Percentiles rank a stretch among this genome's conserved stretches.
These are phyloP conservation scores for Tenebrio molitor DNA, from an alignment of 1,140 invertebrate genomes.

Conservation along the genomic window DNA sequence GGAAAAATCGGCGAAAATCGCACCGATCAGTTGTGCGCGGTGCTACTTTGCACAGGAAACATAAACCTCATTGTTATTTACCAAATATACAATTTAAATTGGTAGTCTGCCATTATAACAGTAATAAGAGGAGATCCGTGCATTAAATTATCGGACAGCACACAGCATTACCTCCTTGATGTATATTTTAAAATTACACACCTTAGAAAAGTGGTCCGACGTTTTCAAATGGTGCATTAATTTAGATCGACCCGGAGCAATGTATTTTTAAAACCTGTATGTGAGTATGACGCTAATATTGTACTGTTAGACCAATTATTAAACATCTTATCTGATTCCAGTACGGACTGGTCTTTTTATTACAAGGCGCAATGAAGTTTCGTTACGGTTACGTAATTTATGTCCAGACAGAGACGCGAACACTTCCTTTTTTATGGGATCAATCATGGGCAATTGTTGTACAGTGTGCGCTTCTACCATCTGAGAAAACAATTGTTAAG, in stretches of 20 bases:
- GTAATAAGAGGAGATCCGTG: conserved; percentile 33
- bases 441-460: conserved; percentile 22
- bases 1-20: conserved; percentile 6
- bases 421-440: conserved; percentile 18
- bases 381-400: conserved; percentile 41
- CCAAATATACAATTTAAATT: conserved; percentile 52
- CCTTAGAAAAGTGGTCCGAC: conserved; percentile 34
- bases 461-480: too few relatives aligned
- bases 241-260: conserved; percentile 54
- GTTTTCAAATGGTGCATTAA: conserved; percentile 47
- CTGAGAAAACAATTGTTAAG: conserved; percentile 3
- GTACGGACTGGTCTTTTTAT: conserved; percentile 38
- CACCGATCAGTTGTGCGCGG: neutral
- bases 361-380: conserved; percentile 38
- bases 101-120: conserved; percentile 47
- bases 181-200: conserved; percentile 40
- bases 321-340: conserved; percentile 57
- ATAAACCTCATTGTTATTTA: conserved; percentile 50
- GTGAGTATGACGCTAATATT: conserved; percentile 54
- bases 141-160: conserved; percentile 32
- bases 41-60: conserved; percentile 47
- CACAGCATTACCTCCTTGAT: conserved; percentile 34
- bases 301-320: conserved; percentile 58
- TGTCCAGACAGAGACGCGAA: conserved; percentile 27
- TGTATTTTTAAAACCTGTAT: conserved; percentile 55